phyloP scores from a whole-genome alignment of 2,113 vertebrate species.

The Phyllostomus hastatus region DNA sequence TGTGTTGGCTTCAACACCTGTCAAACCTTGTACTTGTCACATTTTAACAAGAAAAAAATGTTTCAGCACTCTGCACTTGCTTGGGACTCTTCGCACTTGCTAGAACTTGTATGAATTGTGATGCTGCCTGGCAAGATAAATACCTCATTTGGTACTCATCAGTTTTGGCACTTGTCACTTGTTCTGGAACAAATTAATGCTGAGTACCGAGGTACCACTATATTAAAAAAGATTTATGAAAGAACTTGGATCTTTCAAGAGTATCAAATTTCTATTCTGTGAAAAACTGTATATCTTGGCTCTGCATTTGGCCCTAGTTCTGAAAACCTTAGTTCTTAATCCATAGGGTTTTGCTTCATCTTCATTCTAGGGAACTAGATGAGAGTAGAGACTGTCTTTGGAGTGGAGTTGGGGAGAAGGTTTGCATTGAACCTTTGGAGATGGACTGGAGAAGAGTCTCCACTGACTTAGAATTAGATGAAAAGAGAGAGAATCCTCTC shows the following conservation, averaged over 20 bases:
- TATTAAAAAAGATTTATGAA: conserved; percentile 19
- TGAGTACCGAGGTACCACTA: too few relatives aligned
- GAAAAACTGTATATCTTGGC: not conserved
- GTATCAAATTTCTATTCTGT: not conserved
- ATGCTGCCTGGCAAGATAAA: too few relatives aligned
- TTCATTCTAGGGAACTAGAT: not conserved
- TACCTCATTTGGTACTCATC: too few relatives aligned
- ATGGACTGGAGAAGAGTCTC: not conserved
- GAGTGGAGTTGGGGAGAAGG: not conserved
- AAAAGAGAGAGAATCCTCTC: not conserved
- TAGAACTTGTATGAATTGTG: too few relatives aligned
- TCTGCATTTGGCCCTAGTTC: not conserved
- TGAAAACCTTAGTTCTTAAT: not conserved
- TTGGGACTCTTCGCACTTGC: too few relatives aligned
- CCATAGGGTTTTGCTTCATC: not conserved
- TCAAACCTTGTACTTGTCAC: too few relatives aligned
- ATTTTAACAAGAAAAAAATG: too few relatives aligned
- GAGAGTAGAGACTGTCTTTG: not conserved
- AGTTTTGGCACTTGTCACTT: too few relatives aligned
- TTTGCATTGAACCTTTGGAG: not conserved
- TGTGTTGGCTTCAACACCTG: too few relatives aligned
- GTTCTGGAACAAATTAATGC: too few relatives aligned
- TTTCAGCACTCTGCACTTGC: too few relatives aligned
- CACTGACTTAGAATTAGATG: not conserved
- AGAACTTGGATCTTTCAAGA: not conserved